Base-by-base conservation (phyloP, 2,888 invertebrate genomes). In the Daptonema setosum region DNA sequence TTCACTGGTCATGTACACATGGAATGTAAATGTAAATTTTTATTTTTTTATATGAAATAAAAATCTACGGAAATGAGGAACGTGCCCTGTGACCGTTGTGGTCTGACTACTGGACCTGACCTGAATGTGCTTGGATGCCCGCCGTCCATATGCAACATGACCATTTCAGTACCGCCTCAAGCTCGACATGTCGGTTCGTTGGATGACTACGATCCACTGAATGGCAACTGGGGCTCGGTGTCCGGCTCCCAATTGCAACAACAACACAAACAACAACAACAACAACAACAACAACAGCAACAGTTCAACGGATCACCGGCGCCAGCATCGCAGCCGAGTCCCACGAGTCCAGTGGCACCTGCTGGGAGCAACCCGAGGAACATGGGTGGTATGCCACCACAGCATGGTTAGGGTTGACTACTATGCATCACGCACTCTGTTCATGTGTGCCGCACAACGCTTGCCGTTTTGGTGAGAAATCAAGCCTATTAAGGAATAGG, bases 121-220 rank as follows among this genome's bases (percentile, higher is more conserved):
- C n/a, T n/a, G n/a, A n/a, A n/a, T n/a, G n/a, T n/a, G n/a, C n/a
- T n/a, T n/a, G n/a, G n/a, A n/a, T n/a, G n/a, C n/a, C n/a, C n/a
- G n/a, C n/a, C n/a, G n/a, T n/a, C n/a, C n/a, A n/a, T n/a, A n/a
- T n/a, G n/a, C n/a, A n/a, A n/a, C n/a, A n/a, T n/a, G n/a, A n/a
- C n/a, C n/a, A 17, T 26, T 30, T 2, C 52, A 52, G 52, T 52
- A 2, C 29, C 28, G 2, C 54, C 57, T 26, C 51, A 54, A 41
- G 57, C 45, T 43, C 60, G n/a, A 52, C 50, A 61, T 2, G 66
- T 69, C 5, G 69, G 69, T 28, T 65, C 65, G 56, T 69, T 69
- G 41, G 67, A 65, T 22, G 69, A 69, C 57, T 83, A 93, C 71
- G 93, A 95, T 74, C 93, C 93, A 1, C 79, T 91, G 56, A 88